Conservation (phyloP, 2,888 invertebrate genomes). For the Tuberolachnus salignus region DNA sequence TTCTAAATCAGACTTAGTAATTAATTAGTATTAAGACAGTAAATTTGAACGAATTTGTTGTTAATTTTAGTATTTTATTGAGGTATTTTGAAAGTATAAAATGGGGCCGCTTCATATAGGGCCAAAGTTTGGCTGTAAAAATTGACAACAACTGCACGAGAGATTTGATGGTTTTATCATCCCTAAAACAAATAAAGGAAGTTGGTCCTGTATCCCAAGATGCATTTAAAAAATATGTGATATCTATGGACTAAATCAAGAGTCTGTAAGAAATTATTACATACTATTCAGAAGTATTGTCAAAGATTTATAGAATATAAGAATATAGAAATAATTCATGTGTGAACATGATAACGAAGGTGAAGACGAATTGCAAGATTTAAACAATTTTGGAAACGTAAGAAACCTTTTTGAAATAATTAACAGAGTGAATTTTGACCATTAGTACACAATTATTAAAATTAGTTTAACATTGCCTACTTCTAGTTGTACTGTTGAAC, state of each 20-base stretch:
- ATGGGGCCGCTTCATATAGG: too few relatives aligned
- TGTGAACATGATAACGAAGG: neutral
- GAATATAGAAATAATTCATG: neutral
- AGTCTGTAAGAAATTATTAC: slow-evolving; percentile 7
- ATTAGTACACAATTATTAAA: neutral
- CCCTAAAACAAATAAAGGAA: neutral
- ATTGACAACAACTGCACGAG: neutral
- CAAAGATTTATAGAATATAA: slow-evolving; percentile 16
- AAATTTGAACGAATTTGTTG: too few relatives aligned
- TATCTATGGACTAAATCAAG: neutral
- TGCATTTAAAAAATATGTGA: slow-evolving; percentile 18
- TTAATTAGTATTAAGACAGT: too few relatives aligned
- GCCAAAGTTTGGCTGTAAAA: too few relatives aligned
- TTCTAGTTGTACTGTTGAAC: neutral
- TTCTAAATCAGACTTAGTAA: too few relatives aligned
- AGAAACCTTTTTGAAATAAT: neutral
- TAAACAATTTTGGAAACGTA: neutral
- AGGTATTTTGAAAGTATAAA: too few relatives aligned
- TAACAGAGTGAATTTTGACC: neutral
- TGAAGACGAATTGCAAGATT: neutral
- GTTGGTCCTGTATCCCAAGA: neutral
- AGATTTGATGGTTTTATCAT: slow-evolving; percentile 4
- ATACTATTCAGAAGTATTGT: slow-evolving; percentile 7
- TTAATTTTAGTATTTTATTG: too few relatives aligned
- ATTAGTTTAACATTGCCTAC: neutral